Evolutionary conservation across 2,888 invertebrate genomes (phyloP).

Genomic region (Tenthredo notha): DNA sequence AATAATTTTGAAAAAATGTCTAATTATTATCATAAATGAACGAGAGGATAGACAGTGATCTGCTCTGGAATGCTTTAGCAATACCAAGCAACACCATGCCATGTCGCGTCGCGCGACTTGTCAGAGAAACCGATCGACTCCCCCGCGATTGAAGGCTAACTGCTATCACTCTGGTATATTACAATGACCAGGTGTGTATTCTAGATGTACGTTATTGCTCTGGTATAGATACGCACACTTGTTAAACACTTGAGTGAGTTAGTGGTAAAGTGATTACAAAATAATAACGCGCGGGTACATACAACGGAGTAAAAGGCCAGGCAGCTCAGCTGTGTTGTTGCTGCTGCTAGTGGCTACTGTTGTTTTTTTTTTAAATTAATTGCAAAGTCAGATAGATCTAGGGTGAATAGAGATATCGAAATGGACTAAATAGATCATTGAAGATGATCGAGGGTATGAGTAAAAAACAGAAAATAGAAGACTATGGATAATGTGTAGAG

Average conservation of each 20-base stretch:
- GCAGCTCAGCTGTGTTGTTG: neutral
- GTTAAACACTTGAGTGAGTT: neutral
- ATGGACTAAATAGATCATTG: neutral
- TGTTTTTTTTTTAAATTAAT: conserved; percentile 11
- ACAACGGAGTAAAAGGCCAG: conserved; percentile 44
- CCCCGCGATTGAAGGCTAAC: conserved; percentile 66
- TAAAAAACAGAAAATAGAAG: neutral
- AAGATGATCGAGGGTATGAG: neutral
- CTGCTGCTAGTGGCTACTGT: conserved; percentile 3
- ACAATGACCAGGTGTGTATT: conserved; percentile 58
- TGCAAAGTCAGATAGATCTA: conserved; percentile 13
- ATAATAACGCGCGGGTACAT: conserved; percentile 21
- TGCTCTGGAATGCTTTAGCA: conserved; percentile 47
- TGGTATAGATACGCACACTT: conserved; percentile 36
- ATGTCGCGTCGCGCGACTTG: conserved; percentile 45
- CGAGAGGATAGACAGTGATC: neutral
- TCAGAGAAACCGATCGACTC: conserved; percentile 58
- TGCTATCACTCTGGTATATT: conserved; percentile 65
- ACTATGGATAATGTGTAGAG: neutral
- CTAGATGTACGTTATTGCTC: neutral
- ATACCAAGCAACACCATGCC: neutral
- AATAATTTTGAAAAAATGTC: neutral
- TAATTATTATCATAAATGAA: neutral
- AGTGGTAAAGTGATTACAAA: conserved; percentile 41
- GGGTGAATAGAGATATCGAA: neutral